Evolutionary conservation across 2,797 vertebrate genomes (phyloP).

Genomic region (Poliocrania exsul): DNA sequence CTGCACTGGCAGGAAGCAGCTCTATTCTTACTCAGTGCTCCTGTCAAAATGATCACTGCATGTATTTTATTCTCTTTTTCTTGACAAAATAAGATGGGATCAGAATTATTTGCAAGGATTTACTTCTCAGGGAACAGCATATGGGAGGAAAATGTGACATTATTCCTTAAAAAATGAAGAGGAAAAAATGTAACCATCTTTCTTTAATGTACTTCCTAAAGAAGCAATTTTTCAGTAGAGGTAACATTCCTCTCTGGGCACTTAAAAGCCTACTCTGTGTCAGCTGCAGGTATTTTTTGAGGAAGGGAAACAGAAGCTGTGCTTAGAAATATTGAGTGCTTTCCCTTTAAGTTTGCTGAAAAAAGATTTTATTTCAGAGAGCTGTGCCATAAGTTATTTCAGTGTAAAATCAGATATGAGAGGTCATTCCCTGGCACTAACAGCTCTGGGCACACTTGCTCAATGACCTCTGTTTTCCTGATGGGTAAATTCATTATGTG

Average conservation of each 20-base stretch:
- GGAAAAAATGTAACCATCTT: neutral
- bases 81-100: neutral
- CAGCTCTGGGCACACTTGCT: conserved; percentile 33
- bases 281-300: neutral
- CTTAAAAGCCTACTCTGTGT: neutral
- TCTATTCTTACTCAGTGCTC: neutral
- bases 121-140: neutral
- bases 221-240: neutral
- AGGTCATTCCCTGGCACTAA: conserved; percentile 27
- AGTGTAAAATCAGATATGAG: conserved; percentile 39
- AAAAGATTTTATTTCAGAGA: neutral
- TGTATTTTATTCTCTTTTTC: too few relatives aligned
- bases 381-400: neutral
- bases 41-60: neutral
- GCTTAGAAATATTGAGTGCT: neutral
- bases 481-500: conserved; percentile 59
- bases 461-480: conserved; percentile 29
- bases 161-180: neutral
- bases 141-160: neutral
- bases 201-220: neutral
- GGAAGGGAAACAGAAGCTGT: neutral
- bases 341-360: neutral
- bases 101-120: neutral
- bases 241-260: neutral
- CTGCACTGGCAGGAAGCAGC: neutral